These are phyloP conservation scores for Sander lucioperca DNA, from an alignment of 2,113 vertebrate species.

Conservation along the genomic window DNA sequence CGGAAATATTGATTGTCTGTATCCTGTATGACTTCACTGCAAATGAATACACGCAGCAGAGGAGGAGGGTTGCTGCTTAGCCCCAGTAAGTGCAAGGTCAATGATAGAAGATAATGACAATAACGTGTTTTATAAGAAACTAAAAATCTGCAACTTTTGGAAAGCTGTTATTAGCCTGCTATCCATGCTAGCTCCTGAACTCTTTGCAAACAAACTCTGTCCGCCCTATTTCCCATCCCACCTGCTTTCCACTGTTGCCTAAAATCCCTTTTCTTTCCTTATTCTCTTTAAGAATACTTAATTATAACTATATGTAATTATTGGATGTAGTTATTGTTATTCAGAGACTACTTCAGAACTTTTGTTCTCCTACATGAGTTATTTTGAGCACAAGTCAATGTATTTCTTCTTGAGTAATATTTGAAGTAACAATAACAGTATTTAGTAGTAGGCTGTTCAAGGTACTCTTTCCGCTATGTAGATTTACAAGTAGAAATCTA, in stretches of 20 bases:
- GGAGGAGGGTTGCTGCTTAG: constrained; percentile 2
- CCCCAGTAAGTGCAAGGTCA: not conserved
- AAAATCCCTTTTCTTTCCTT: not conserved
- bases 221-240: not conserved
- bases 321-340: not conserved
- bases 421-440: not conserved
- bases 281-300: not conserved
- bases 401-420: not conserved
- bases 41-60: constrained; percentile 31
- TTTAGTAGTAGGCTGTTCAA: not conserved
- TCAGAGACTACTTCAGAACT: not conserved
- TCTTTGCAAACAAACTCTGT: not conserved
- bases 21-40: constrained; percentile 16
- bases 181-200: not conserved
- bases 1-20: constrained; percentile 26
- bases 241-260: not conserved
- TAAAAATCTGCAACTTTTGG: not conserved
- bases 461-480: not conserved
- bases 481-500: constrained; percentile 41
- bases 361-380: not conserved
- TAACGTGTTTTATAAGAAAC: constrained; percentile 16
- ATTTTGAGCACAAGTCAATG: not conserved
- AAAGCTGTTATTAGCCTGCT: constrained; percentile 2
- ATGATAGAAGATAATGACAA: not conserved
- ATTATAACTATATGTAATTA: not conserved